These are phyloP conservation scores for Drosophila quadrilineata DNA, from an alignment of 1,140 invertebrate species.

Conservation along the genomic window DNA sequence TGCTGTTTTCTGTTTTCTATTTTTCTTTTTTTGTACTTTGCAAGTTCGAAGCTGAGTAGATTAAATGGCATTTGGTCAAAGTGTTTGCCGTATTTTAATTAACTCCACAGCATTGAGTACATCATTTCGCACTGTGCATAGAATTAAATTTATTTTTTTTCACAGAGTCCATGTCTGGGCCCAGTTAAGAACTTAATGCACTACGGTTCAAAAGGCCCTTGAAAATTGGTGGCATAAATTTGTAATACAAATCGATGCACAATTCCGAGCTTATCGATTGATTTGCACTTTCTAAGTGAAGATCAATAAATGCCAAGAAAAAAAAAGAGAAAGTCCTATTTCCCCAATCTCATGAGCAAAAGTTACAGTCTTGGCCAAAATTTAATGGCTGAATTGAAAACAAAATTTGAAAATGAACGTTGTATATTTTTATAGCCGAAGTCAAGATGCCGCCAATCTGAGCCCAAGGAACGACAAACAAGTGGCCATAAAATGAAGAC, in stretches of 20 bases:
- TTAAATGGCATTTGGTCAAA: conserved; percentile 77
- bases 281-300: background rate
- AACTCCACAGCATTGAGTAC: conserved; percentile 30
- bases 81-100: conserved; percentile 69
- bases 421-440: conserved; percentile 30
- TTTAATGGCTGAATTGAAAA: conserved; percentile 20
- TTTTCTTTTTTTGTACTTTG: conserved; percentile 9
- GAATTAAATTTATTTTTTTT: conserved; percentile 24
- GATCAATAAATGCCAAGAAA: conserved; percentile 42
- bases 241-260: conserved; percentile 23
- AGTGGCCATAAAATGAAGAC: background rate
- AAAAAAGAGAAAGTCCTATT: no score
- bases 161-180: background rate
- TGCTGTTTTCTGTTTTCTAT: conserved; percentile 1
- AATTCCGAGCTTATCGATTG: conserved; percentile 11
- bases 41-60: conserved; percentile 55
- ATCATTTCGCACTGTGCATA: background rate
- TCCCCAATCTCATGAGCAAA: background rate
- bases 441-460: conserved; percentile 12
- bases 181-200: conserved; percentile 16
- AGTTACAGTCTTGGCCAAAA: background rate
- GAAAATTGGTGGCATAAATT: background rate
- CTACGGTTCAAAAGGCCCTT: background rate
- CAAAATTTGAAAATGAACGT: conserved; percentile 22
- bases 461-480: background rate